phyloP scores from a whole-genome alignment of 2,888 invertebrate species.

The Apamea crenata region DNA sequence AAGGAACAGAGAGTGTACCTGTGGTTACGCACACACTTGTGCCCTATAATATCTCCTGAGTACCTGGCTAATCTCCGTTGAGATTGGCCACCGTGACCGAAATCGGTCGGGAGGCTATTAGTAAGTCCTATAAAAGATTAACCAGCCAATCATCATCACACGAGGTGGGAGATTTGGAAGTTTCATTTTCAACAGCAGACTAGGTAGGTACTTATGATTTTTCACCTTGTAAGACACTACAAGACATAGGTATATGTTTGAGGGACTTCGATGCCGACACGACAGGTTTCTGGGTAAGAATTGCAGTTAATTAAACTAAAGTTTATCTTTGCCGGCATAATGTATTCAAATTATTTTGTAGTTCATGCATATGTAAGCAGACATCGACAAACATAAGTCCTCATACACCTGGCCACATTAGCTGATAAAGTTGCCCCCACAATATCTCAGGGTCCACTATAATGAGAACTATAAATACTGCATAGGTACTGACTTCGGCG shows the following conservation, averaged over 20 bases:
- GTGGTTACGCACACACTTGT: no score
- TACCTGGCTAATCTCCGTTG: no score
- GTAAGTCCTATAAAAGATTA: no score
- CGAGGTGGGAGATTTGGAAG: no score
- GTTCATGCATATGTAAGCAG: neutral
- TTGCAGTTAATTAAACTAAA: neutral
- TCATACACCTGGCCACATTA: slow-evolving; percentile 2
- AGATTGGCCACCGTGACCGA: no score
- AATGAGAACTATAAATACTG: slow-evolving; percentile 61
- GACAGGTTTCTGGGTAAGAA: no score
- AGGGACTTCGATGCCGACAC: no score
- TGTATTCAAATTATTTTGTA: neutral
- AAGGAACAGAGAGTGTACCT: no score
- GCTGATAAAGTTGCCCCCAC: neutral
- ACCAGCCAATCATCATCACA: no score
- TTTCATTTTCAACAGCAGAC: no score
- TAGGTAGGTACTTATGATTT: neutral
- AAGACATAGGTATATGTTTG: neutral
- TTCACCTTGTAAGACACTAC: neutral
- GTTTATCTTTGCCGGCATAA: neutral
- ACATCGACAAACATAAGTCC: neutral
- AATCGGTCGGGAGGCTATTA: no score
- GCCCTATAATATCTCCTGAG: no score
- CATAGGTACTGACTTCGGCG: slow-evolving; percentile 34
- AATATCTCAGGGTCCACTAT: slow-evolving; percentile 40